phyloP scores from a whole-genome alignment of 1,140 invertebrate genomes.

The Drosophila subobscura region DNA sequence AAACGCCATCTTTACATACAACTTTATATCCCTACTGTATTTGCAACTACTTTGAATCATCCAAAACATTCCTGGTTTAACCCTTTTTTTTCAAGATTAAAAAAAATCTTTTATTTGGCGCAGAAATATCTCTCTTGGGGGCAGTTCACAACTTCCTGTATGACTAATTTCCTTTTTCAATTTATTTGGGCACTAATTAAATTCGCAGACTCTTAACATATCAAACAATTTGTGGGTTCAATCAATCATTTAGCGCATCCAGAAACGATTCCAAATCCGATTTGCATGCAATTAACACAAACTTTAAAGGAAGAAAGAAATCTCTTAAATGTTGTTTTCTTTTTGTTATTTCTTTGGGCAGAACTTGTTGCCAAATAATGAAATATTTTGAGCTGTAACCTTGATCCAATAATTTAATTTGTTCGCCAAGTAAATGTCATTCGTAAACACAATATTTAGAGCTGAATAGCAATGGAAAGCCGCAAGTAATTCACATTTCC shows the following conservation, averaged over 20 bases:
- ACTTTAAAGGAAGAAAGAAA: background rate
- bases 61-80: background rate
- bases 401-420: slow-evolving; percentile 30
- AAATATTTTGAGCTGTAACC: slow-evolving; percentile 17
- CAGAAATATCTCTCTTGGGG: background rate
- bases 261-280: slow-evolving; percentile 19
- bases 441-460: slow-evolving; percentile 33
- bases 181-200: slow-evolving; percentile 7
- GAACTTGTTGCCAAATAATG: background rate
- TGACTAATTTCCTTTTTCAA: slow-evolving; percentile 19
- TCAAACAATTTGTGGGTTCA: slow-evolving; percentile 20
- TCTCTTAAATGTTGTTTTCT: background rate
- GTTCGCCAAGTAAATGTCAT: background rate
- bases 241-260: slow-evolving; percentile 36
- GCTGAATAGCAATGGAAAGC: slow-evolving; percentile 21
- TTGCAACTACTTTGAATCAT: too few relatives aligned
- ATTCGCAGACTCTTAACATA: slow-evolving; percentile 27
- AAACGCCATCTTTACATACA: too few relatives aligned
- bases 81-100: background rate
- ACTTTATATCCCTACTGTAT: too few relatives aligned
- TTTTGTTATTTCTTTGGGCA: too few relatives aligned
- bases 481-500: slow-evolving; percentile 32
- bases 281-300: slow-evolving; percentile 41
- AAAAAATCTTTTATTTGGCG: background rate
- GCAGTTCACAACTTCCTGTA: slow-evolving; percentile 4